Evolutionary conservation across 2,888 invertebrate species (phyloP), one percentile per base, ranked within the genome.

Genomic region (Caenorhabditis drosophilae): DNA sequence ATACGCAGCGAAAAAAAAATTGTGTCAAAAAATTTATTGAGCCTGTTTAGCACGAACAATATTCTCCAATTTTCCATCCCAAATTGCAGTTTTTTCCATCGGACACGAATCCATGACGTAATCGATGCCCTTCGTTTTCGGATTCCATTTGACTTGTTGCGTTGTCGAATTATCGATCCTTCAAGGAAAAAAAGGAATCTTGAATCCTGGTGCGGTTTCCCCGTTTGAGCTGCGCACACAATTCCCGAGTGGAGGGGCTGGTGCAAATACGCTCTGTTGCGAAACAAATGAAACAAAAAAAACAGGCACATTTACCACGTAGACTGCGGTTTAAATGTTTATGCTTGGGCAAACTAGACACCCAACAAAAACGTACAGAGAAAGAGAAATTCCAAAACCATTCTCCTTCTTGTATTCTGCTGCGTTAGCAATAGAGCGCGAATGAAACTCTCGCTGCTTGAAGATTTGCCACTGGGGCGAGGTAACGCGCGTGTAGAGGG

Each of bases 101-200:
- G 67, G 67, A 11, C 40, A 25, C 49, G 59, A 45, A 0, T 67
- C 67, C 56, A 60, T 67, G 40, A 49, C 60, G 34, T 57, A 67
- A 11, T 61, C 57, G 23, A 67, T 42, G 11, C 16, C n/a, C 9
- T 44, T 48, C 9, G 46, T 48, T n/a, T 47, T 53, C 25, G 48
- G 9, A 35, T 25, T 23, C 49, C 48, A 66, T 18, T 22, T 41
- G n/a, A 51, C 9, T 20, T 40, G n/a, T 1, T 12, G 2, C n/a
- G 15, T 38, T n/a, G 48, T 48, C 16, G 11, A n/a, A n/a, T 35
- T 35, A 23, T 48, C 25, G 20, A 9, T 11, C 25, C 44, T 44
- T 6, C 18, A 40, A 40, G 9, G 12, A 9, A 31, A 6, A 31
- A 12, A 9, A 31, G 31, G 12, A 31, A 31, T 31, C 31, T 12